A percentile compares a stretch with the other conserved stretches of the same genome.
These are phyloP conservation scores for Anisognathus igniventris DNA, from an alignment of 2,797 vertebrate species.

Conservation along the genomic window DNA sequence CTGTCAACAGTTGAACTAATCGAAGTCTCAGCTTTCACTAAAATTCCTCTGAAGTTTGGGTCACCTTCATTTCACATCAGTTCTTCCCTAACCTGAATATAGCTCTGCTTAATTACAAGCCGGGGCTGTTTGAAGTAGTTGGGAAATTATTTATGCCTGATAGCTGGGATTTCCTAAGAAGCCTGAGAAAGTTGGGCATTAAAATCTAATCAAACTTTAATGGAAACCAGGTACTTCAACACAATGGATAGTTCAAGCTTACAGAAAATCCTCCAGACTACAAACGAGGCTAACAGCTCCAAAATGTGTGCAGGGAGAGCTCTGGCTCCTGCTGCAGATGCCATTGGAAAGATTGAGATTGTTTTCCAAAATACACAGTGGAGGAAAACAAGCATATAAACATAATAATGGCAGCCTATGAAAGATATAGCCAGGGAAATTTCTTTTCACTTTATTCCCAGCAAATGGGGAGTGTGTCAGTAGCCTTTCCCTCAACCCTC, in stretches of 20 bases:
- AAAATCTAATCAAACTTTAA: slow-evolving; percentile 60
- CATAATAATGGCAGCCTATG: slow-evolving; percentile 50
- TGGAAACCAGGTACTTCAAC: slow-evolving; percentile 47
- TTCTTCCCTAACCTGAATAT: not conserved
- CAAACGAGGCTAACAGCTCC: slow-evolving; percentile 27
- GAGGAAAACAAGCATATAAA: slow-evolving; percentile 55
- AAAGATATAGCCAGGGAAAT: slow-evolving; percentile 51
- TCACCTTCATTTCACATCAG: slow-evolving; percentile 33
- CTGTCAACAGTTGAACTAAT: not conserved
- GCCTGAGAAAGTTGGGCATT: slow-evolving; percentile 19
- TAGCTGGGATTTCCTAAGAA: slow-evolving; percentile 43
- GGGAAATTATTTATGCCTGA: slow-evolving; percentile 54
- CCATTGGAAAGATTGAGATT: slow-evolving; percentile 52
- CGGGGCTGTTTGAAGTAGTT: not conserved
- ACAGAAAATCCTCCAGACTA: slow-evolving; percentile 12
- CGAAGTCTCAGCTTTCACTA: not conserved
- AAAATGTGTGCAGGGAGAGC: not conserved
- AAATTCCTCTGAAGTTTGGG: slow-evolving; percentile 34
- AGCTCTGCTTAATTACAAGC: slow-evolving; percentile 32
- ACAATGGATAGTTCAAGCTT: slow-evolving; percentile 39
- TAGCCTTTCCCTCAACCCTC: not conserved
- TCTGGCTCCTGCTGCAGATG: slow-evolving; percentile 26
- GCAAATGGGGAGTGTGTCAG: not conserved
- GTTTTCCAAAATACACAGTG: slow-evolving; percentile 53
- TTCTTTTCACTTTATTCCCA: slow-evolving; percentile 31